Percentiles rank a stretch among this genome's conserved stretches.
Evolutionary conservation across 1,140 invertebrate genomes (phyloP).

Genomic region (Onthophagus taurus): DNA sequence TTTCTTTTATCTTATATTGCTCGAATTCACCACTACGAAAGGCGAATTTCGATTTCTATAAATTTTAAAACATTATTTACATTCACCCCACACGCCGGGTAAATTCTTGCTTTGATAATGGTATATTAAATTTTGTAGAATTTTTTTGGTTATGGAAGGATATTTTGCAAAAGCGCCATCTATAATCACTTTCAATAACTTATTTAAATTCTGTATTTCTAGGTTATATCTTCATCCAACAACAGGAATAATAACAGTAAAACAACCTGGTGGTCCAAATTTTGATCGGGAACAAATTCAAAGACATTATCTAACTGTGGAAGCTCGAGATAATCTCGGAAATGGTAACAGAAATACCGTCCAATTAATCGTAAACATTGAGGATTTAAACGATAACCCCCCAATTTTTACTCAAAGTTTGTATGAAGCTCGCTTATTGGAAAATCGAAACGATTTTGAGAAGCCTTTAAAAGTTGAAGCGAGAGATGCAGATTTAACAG

Average conservation of each 20-base stretch:
- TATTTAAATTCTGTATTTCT: slow-evolving; percentile 23
- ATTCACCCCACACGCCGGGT: no score
- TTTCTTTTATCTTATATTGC: no score
- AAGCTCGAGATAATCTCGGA: slow-evolving; percentile 81
- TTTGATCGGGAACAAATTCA: slow-evolving; percentile 84
- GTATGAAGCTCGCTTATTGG: slow-evolving; percentile 74
- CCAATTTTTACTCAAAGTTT: slow-evolving; percentile 71
- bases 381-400: slow-evolving; percentile 83
- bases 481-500: slow-evolving; percentile 76
- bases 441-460: slow-evolving; percentile 73
- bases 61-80: no score
- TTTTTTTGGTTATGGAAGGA: neutral
- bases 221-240: slow-evolving; percentile 73
- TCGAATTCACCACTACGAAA: no score
- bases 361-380: slow-evolving; percentile 74
- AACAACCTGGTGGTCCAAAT: slow-evolving; percentile 55
- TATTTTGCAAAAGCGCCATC: neutral
- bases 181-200: neutral
- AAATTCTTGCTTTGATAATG: no score
- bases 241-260: slow-evolving; percentile 75
- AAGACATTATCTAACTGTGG: slow-evolving; percentile 82
- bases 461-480: slow-evolving; percentile 69
- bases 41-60: no score
- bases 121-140: neutral
- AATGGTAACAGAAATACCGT: slow-evolving; percentile 80